These are phyloP conservation scores for Percopsis omiscomaycus DNA, from an alignment of 2,797 vertebrate species.

Conservation along the genomic window DNA sequence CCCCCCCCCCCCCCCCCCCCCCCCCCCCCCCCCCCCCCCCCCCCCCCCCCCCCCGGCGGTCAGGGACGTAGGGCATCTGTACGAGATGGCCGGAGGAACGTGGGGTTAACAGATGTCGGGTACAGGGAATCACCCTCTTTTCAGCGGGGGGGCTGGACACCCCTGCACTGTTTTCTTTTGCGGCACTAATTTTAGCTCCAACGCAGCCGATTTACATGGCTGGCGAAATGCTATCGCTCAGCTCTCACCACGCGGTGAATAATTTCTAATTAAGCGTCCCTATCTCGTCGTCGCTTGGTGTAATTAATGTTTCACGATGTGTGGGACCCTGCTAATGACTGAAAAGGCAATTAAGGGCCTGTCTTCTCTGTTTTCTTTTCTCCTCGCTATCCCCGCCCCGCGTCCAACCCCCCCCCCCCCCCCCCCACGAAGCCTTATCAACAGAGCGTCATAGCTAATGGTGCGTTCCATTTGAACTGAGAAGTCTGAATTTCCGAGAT, in stretches of 20 bases:
- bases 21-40: too few species aligned
- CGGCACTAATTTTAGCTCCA: conserved; percentile 59
- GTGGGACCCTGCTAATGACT: conserved; percentile 61
- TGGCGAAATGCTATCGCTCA: conserved; percentile 56
- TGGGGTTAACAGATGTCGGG: conserved; percentile 54
- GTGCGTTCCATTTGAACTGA: too few species aligned
- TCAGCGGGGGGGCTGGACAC: conserved; percentile 46
- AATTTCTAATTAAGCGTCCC: conserved; percentile 76
- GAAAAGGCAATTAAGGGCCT: conserved; percentile 66
- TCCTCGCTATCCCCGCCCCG: conserved; percentile 53
- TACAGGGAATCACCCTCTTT: conserved; percentile 42
- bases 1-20: too few species aligned
- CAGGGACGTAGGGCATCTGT: conserved; percentile 9
- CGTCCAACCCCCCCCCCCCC: conserved; percentile 32
- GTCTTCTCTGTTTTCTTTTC: conserved; percentile 69
- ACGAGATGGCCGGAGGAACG: not conserved
- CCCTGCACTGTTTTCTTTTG: conserved; percentile 31
- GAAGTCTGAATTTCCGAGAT: too few species aligned
- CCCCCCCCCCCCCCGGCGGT: too few species aligned
- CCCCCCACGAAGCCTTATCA: too few species aligned
- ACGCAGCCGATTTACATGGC: conserved; percentile 50
- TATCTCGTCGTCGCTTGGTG: conserved; percentile 65
- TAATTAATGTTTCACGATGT: conserved; percentile 83
- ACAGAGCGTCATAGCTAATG: too few species aligned
- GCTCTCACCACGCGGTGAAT: conserved; percentile 59